Evolutionary conservation across 1,140 invertebrate species (phyloP), one percentile per base, ranked within the genome.

Genomic region (Drosophila repletoides): DNA sequence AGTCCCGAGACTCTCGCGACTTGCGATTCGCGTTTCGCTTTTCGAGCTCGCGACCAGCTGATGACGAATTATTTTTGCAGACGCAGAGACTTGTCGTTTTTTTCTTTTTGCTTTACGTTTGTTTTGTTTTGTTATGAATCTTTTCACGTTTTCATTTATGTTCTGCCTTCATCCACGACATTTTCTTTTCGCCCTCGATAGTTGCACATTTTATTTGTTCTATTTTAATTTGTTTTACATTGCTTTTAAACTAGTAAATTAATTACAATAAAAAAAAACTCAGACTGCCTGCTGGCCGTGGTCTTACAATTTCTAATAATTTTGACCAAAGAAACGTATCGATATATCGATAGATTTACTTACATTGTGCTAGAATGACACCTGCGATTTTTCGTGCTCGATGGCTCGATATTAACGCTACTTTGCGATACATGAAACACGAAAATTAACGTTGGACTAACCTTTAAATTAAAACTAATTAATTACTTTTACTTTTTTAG

Each of bases 1-100:
- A n/a, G n/a, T n/a, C 55, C 65, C 56, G 53, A 60, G 48, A 66
- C 24, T 53, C 12, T 14, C 41, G 43, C 34, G 38, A 63, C 59
- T 56, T 12, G 36, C 26, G 33, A 45, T 17, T 40, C 9, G 28
- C 3, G 43, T n/a, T n/a, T n/a, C n/a, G n/a, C n/a, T n/a, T n/a
- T n/a, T n/a, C n/a, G n/a, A n/a, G 60, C 40, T 69, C 40, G 26
- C 46, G 46, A 79, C 74, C 79, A 84, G 79, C 79, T 84, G 79
- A 84, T 84, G 79, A 84, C 79, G 79, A 84, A 84, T 84, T 69
- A n/a, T 86, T 77, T 66, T 74, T 71, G 66, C 43, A 43, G 38
- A 61, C 64, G 53, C 53, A 34, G 10, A 14, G 29, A 59, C 68
- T 69, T 63, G n/a, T 66, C 60, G 68, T 74, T 65, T 74, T 60